These are phyloP conservation scores for Todus mexicanus DNA, from an alignment of 2,797 vertebrate species.

Conservation along the genomic window DNA sequence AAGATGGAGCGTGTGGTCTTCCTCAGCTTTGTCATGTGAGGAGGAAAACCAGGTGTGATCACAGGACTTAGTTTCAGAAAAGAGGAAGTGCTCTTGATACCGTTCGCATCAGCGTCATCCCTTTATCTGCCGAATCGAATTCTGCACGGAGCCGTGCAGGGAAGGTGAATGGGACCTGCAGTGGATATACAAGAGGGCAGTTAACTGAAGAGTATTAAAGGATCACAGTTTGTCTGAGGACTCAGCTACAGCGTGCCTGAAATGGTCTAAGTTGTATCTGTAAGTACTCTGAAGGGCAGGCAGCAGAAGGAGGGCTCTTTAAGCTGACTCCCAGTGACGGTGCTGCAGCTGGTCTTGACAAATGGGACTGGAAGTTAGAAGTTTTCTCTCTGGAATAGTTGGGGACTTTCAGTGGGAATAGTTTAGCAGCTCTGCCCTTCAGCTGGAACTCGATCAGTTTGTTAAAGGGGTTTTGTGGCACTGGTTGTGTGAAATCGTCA, in stretches of 20 bases:
- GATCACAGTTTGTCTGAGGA: not conserved
- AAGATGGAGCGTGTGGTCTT: not conserved
- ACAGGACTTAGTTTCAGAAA: not conserved
- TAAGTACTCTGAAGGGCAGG: not conserved
- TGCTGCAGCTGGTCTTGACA: not conserved
- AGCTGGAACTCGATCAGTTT: not conserved
- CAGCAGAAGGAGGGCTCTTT: not conserved
- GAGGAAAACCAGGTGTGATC: not conserved
- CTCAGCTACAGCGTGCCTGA: not conserved
- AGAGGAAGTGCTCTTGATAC: not conserved
- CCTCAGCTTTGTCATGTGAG: not conserved
- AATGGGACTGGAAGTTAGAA: not conserved
- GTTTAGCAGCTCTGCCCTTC: not conserved
- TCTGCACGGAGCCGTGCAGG: not conserved
- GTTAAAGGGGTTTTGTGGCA: not conserved
- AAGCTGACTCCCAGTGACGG: not conserved
- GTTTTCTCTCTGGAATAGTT: not conserved
- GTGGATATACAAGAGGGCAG: not conserved
- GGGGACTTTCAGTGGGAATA: not conserved
- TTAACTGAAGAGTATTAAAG: not conserved
- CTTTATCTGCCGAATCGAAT: not conserved
- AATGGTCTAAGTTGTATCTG: not conserved
- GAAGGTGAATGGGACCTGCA: not conserved
- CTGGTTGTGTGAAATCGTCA: not conserved
- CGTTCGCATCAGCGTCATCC: not conserved